Evolutionary conservation across 2,113 vertebrate species (phyloP).

Genomic region (Xenopus borealis): DNA sequence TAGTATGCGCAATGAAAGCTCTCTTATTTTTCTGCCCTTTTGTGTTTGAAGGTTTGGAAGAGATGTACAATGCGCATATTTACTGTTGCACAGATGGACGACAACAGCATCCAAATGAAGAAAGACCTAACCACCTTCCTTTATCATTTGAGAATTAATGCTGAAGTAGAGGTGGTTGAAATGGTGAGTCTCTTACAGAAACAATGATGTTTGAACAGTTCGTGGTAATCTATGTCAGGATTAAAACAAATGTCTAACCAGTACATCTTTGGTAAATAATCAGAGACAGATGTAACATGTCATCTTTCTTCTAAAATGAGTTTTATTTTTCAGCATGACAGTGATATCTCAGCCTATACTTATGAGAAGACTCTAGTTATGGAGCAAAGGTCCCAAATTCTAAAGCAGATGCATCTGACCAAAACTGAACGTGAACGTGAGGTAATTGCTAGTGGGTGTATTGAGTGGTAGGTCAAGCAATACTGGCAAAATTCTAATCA

Average conservation of each 20-base stretch:
- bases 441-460: slow-evolving; percentile 61
- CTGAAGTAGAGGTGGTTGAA: slow-evolving; percentile 95
- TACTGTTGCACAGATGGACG: slow-evolving; percentile 96
- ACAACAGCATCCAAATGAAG: slow-evolving; percentile 99
- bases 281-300: too few species aligned
- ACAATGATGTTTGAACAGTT: too few species aligned
- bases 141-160: slow-evolving; percentile 92
- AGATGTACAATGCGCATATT: slow-evolving; percentile 99
- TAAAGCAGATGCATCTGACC: slow-evolving; percentile 96
- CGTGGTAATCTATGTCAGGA: too few species aligned
- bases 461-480: too few species aligned
- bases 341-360: slow-evolving; percentile 96
- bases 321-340: slow-evolving; percentile 77
- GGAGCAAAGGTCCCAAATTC: slow-evolving; percentile 97
- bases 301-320: too few species aligned
- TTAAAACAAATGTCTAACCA: too few species aligned
- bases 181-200: slow-evolving; percentile 72
- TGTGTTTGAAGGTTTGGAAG: slow-evolving; percentile 82
- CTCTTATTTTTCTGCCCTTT: not conserved
- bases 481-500: too few species aligned
- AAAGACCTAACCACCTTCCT: slow-evolving; percentile 96
- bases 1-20: too few species aligned
- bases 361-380: slow-evolving; percentile 97
- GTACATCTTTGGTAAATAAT: too few species aligned
- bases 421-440: slow-evolving; percentile 95